These are phyloP conservation scores for Spinibarbus caldwelli DNA, from an alignment of 2,797 vertebrate species.

Conservation along the genomic window DNA sequence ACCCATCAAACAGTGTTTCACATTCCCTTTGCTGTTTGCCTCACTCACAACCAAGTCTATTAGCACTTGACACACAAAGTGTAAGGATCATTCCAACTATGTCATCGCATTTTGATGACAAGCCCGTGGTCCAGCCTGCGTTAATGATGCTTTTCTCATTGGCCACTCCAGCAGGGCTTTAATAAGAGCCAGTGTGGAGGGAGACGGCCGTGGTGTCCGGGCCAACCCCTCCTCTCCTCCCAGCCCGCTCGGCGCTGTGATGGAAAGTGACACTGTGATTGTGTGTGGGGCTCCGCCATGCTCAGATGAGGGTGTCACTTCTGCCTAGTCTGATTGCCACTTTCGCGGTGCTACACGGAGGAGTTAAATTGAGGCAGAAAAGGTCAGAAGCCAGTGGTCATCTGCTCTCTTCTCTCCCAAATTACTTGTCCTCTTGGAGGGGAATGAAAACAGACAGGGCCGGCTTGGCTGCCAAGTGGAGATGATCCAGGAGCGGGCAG, in stretches of 20 bases:
- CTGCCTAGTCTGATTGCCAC: conserved; percentile 79
- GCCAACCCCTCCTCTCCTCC: conserved; percentile 52
- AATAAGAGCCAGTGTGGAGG: conserved; percentile 40
- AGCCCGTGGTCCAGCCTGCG: conserved; percentile 24
- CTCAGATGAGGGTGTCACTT: conserved; percentile 85
- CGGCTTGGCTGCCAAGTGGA: conserved; percentile 65
- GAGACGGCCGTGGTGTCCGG: conserved; percentile 24
- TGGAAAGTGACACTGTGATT: conserved; percentile 80
- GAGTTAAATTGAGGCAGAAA: conserved; percentile 88
- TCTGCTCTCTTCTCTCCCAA: conserved; percentile 78
- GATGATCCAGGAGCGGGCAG: conserved; percentile 68
- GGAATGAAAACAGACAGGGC: conserved; percentile 82
- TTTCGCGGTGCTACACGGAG: conserved; percentile 69
- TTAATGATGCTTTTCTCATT: conserved; percentile 36
- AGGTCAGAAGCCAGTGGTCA: conserved; percentile 85
- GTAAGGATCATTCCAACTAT: conserved; percentile 51
- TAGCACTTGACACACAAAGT: conserved; percentile 61
- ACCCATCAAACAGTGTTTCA: not conserved
- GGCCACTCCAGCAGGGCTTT: conserved; percentile 24
- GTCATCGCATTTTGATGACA: conserved; percentile 50
- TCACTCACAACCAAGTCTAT: conserved; percentile 52
- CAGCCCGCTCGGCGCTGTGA: conserved; percentile 65
- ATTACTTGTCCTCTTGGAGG: conserved; percentile 76
- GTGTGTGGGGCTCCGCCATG: conserved; percentile 66
- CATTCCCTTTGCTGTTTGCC: conserved; percentile 20